Percentiles rank a stretch among this genome's conserved stretches.
phyloP scores from a whole-genome alignment of 2,797 vertebrate species.

The Chaetodon trifasciatus region DNA sequence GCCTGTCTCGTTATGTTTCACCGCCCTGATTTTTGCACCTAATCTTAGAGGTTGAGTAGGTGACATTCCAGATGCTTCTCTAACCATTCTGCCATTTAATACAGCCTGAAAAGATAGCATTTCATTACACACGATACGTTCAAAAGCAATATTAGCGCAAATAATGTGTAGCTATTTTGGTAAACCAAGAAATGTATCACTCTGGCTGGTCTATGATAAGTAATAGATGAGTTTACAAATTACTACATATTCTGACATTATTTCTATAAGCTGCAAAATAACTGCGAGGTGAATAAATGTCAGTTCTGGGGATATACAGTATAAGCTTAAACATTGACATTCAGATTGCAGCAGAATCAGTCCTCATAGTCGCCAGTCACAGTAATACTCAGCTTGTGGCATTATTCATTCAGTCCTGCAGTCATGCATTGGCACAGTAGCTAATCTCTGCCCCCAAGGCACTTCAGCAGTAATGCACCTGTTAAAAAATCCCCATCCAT shows the following conservation, averaged over 20 bases:
- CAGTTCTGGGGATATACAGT: conserved; percentile 53
- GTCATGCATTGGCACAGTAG: conserved; percentile 53
- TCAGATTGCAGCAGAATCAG: conserved; percentile 62
- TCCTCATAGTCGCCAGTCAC: conserved; percentile 44
- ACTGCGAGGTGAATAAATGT: conserved; percentile 60
- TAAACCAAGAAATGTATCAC: conserved; percentile 29
- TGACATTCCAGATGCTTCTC: conserved; percentile 48
- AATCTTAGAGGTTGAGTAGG: conserved; percentile 52
- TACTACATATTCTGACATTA: conserved; percentile 48
- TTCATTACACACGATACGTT: conserved; percentile 8
- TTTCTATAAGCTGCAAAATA: conserved; percentile 64
- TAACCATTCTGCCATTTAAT: conserved; percentile 5
- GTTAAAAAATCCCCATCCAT: conserved; percentile 72
- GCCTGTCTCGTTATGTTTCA: conserved; percentile 65
- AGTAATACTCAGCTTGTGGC: conserved; percentile 57
- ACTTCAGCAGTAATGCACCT: conserved; percentile 75
- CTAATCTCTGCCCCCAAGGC: conserved; percentile 77
- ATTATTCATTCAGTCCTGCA: conserved; percentile 74
- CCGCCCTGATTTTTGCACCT: conserved; percentile 59
- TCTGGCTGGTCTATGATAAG: conserved; percentile 48
- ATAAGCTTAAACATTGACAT: conserved; percentile 70
- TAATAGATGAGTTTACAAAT: conserved; percentile 69
- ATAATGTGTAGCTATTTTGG: conserved; percentile 30
- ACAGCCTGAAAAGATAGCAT: conserved; percentile 12
- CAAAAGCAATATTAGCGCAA: conserved; percentile 26